Evolutionary conservation across 2,113 vertebrate species (phyloP).

Genomic region (Dermatemys mawii): DNA sequence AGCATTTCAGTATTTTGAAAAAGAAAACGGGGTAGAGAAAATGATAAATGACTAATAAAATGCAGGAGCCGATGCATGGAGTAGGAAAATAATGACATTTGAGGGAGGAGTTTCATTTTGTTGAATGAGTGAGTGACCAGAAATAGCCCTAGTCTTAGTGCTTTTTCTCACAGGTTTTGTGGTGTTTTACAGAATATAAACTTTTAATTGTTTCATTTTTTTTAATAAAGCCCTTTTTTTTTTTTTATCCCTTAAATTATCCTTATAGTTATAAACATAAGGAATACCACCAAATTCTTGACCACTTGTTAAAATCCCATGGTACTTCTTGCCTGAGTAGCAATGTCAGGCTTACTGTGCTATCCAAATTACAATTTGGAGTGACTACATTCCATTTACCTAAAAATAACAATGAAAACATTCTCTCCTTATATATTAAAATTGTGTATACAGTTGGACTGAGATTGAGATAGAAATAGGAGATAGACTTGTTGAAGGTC

Average conservation of each 20-base stretch:
- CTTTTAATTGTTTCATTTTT: neutral
- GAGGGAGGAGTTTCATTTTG: neutral
- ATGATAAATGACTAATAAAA: neutral
- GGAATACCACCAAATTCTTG: neutral
- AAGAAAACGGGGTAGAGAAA: neutral
- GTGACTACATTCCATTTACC: slow-evolving; percentile 46
- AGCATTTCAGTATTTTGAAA: neutral
- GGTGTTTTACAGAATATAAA: neutral
- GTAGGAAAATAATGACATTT: neutral
- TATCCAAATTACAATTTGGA: slow-evolving; percentile 62
- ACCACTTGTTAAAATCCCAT: neutral
- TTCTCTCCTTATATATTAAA: slow-evolving; percentile 7
- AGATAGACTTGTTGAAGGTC: no score
- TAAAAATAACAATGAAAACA: slow-evolving; percentile 66
- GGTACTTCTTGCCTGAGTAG: slow-evolving; percentile 53
- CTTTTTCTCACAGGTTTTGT: neutral
- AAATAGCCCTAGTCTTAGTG: neutral
- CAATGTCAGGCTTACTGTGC: slow-evolving; percentile 35
- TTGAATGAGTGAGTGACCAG: neutral
- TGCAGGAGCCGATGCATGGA: neutral
- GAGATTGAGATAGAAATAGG: no score
- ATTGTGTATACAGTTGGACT: no score
- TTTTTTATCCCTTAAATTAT: slow-evolving; percentile 30
- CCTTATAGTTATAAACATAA: no score
- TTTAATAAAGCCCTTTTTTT: neutral